phyloP scores from a whole-genome alignment of 2,888 invertebrate species.

The Dioctria linearis region DNA sequence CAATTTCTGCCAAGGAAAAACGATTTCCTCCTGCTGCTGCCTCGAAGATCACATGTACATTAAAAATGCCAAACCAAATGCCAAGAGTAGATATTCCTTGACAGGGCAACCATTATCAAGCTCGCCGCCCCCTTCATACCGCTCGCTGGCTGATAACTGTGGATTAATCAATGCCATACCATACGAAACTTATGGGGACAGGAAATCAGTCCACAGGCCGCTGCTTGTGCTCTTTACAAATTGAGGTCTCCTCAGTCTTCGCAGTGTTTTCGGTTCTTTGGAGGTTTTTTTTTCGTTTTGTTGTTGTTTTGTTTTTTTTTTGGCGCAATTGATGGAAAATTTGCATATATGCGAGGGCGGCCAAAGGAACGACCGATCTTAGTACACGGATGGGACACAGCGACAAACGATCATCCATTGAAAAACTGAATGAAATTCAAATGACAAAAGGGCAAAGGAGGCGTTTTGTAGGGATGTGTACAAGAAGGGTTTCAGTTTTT shows the following conservation, averaged over 20 bases:
- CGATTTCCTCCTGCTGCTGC: conserved; percentile 2
- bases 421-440: not conserved
- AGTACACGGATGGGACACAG: conserved; percentile 1
- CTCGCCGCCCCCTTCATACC: not conserved
- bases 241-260: not conserved
- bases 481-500: too few species aligned
- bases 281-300: not conserved
- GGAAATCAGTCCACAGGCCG: conserved; percentile 16
- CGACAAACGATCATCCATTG: not conserved
- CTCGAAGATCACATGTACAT: not conserved
- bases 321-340: conserved; percentile 27
- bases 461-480: too few species aligned
- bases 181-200: not conserved
- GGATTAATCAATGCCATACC: conserved; percentile 39
- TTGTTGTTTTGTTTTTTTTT: not conserved
- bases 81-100: not conserved
- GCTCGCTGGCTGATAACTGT: not conserved
- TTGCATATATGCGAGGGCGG: conserved; percentile 44
- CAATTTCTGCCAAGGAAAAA: conserved; percentile 47
- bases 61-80: not conserved
- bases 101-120: too few species aligned
- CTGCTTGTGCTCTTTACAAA: not conserved
- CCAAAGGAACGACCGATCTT: not conserved
- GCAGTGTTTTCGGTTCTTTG: conserved; percentile 21
- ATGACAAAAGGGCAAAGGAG: not conserved